These are phyloP conservation scores for Chrysomallon squamiferum DNA, from an alignment of 1,140 invertebrate species.

Conservation along the genomic window DNA sequence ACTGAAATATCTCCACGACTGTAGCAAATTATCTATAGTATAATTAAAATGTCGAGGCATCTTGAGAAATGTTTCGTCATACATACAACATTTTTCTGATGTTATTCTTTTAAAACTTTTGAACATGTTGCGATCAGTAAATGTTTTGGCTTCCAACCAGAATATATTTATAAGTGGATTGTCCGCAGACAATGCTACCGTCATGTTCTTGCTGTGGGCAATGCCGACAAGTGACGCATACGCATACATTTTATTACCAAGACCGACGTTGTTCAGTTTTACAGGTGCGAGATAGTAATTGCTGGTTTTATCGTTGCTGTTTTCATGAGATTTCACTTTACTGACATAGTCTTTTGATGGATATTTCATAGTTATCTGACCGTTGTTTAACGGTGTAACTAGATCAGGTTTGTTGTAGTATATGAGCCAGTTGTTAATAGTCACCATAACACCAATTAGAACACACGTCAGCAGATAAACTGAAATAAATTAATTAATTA, in stretches of 20 bases:
- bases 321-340: too few relatives aligned
- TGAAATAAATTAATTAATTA: too few relatives aligned
- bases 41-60: constrained; percentile 10
- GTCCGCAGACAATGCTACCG: neutral
- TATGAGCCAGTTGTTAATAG: too few relatives aligned
- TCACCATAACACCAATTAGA: too few relatives aligned
- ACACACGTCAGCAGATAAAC: too few relatives aligned
- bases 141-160: neutral
- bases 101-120: neutral
- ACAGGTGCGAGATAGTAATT: too few relatives aligned
- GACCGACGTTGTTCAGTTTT: neutral
- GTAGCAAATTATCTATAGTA: constrained; percentile 28
- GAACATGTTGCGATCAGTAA: neutral
- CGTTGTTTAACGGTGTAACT: too few relatives aligned
- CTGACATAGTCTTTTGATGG: too few relatives aligned
- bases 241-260: neutral
- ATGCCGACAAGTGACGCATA: neutral
- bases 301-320: too few relatives aligned
- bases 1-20: constrained; percentile 43
- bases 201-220: neutral
- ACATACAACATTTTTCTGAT: neutral
- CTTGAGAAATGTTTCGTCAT: neutral
- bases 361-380: too few relatives aligned
- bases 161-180: neutral
- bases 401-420: too few relatives aligned